A percentile compares a stretch with the other conserved stretches of the same genome.
phyloP scores from a whole-genome alignment of 1,140 invertebrate genomes.

The Drosophila gunungcola region DNA sequence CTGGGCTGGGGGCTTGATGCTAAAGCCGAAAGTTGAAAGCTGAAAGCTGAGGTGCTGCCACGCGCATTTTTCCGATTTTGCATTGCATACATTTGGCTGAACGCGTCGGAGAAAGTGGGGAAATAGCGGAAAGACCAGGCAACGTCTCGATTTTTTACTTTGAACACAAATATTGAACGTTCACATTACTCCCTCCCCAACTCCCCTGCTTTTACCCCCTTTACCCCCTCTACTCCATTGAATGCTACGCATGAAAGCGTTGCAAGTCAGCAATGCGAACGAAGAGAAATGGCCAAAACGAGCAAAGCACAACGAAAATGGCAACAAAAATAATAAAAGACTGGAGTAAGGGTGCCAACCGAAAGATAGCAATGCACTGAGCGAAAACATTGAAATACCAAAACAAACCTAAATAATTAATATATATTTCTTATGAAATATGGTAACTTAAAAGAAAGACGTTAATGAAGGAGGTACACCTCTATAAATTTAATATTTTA shows the following conservation, averaged over 20 bases:
- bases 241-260: constrained; percentile 74
- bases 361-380: constrained; percentile 57
- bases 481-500: background rate
- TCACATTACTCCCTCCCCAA: constrained; percentile 45
- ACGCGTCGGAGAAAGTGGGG: constrained; percentile 53
- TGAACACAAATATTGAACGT: constrained; percentile 81
- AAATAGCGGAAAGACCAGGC: background rate
- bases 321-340: constrained; percentile 38
- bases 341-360: constrained; percentile 24
- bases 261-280: constrained; percentile 76
- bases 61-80: constrained; percentile 66
- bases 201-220: background rate
- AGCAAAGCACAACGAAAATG: constrained; percentile 48
- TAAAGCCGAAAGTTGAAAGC: constrained; percentile 24
- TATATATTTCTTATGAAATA: too few species aligned
- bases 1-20: constrained; percentile 2
- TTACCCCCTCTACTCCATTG: background rate
- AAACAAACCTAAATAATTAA: too few species aligned
- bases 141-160: constrained; percentile 68
- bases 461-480: too few species aligned
- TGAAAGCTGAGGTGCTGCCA: constrained; percentile 41
- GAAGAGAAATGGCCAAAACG: constrained; percentile 79
- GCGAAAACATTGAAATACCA: background rate
- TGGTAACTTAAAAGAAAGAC: too few species aligned
- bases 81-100: constrained; percentile 79